Conservation (phyloP, 2,113 vertebrate species). For the Drymodes brunneopygia region DNA sequence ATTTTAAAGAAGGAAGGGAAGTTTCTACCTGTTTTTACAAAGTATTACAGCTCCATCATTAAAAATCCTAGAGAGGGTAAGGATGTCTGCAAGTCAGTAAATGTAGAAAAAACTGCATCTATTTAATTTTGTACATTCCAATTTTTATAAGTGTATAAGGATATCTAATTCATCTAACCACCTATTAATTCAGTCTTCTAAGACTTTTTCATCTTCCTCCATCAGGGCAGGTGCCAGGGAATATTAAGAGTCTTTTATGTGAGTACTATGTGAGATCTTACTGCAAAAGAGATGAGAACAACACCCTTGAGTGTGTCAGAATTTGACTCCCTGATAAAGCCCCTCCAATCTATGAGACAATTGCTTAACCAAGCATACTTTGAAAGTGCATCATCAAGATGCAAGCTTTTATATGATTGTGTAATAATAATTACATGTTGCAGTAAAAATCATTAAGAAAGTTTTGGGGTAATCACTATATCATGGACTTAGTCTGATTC, state of each 20-base stretch:
- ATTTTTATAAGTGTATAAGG: not conserved
- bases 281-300: not conserved
- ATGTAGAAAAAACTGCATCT: not conserved
- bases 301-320: not conserved
- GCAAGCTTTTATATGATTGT: conserved; percentile 9
- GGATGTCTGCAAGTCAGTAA: not conserved
- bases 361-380: conserved; percentile 23
- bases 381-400: conserved; percentile 17
- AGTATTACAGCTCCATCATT: not conserved
- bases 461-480: not conserved
- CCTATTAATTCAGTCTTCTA: not conserved
- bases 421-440: conserved; percentile 52
- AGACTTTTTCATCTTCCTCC: not conserved
- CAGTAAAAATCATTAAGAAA: conserved; percentile 48
- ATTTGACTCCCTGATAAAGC: not conserved
- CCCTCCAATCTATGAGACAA: conserved; percentile 1
- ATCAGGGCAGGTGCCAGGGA: not conserved
- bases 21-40: not conserved
- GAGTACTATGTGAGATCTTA: not conserved
- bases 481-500: not conserved
- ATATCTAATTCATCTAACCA: not conserved
- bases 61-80: not conserved
- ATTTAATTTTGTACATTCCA: not conserved
- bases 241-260: not conserved
- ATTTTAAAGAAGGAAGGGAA: not conserved